Percentiles rank a stretch among this genome's conserved stretches.
These are phyloP conservation scores for Sparidentex hasta DNA, from an alignment of 2,797 vertebrate genomes.

Conservation along the genomic window DNA sequence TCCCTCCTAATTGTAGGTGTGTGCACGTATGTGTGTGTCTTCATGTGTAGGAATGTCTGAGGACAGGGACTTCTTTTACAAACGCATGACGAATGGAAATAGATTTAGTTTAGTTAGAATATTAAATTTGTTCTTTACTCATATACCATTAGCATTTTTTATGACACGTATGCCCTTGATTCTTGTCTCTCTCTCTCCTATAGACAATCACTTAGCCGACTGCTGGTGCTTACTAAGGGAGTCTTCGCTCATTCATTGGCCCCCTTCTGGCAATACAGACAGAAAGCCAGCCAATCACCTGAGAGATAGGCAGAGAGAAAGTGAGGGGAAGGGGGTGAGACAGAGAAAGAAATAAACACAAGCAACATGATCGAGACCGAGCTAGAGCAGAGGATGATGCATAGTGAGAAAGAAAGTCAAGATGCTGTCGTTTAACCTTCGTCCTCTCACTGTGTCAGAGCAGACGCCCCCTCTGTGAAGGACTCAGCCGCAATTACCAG, in stretches of 20 bases:
- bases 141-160: constrained; percentile 24
- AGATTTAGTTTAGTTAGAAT: constrained; percentile 23
- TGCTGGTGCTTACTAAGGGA: constrained; percentile 13
- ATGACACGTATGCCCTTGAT: constrained; percentile 14
- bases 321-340: constrained; percentile 6
- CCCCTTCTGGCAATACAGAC: constrained; percentile 12
- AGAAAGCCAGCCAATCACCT: constrained; percentile 34
- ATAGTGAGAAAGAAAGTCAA: constrained; percentile 28
- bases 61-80: constrained; percentile 8
- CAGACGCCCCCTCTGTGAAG: constrained; percentile 39
- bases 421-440: constrained; percentile 56
- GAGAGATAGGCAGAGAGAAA: constrained; percentile 14
- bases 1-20: constrained; percentile 69
- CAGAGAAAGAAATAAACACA: not conserved
- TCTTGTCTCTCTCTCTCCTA: constrained; percentile 12
- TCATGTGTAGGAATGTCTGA: constrained; percentile 50
- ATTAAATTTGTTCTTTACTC: not conserved
- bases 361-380: constrained; percentile 6
- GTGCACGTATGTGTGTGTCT: constrained; percentile 24
- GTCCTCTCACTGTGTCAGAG: constrained; percentile 47
- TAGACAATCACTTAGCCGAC: constrained; percentile 22
- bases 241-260: constrained; percentile 27
- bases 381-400: not conserved
- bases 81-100: constrained; percentile 30
- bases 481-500: constrained; percentile 54